Evolutionary conservation across 2,888 invertebrate species (phyloP).

Genomic region (Polylopha cassiicola): DNA sequence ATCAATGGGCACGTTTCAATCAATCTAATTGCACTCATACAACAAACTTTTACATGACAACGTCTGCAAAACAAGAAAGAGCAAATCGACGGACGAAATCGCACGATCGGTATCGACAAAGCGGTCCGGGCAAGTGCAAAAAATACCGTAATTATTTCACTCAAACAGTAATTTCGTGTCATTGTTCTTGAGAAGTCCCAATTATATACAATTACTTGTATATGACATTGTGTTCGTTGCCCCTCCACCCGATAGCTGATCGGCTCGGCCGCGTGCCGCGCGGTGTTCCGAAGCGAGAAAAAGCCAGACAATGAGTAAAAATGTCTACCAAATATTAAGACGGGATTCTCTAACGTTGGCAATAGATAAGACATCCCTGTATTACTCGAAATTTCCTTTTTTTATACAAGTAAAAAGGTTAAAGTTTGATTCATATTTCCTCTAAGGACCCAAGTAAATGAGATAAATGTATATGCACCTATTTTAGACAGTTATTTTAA

Average conservation of each 20-base stretch:
- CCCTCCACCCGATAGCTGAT: slow-evolving; percentile 64
- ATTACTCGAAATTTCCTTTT: too few species aligned
- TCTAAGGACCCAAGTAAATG: too few species aligned
- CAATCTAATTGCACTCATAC: too few species aligned
- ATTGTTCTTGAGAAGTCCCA: slow-evolving; percentile 75
- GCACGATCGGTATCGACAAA: slow-evolving; percentile 61
- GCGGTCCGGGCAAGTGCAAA: slow-evolving; percentile 48
- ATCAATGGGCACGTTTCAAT: too few species aligned
- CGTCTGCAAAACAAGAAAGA: slow-evolving; percentile 27
- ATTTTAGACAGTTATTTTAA: too few species aligned
- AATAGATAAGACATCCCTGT: too few species aligned
- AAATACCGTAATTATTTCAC: slow-evolving; percentile 68
- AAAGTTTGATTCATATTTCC: too few species aligned
- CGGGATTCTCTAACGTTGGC: slow-evolving; percentile 32
- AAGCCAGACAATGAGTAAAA: slow-evolving; percentile 61
- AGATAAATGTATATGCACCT: too few species aligned
- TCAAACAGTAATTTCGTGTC: slow-evolving; percentile 71
- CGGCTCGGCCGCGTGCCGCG: slow-evolving; percentile 55
- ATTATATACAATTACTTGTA: slow-evolving; percentile 76
- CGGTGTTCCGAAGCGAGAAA: slow-evolving; percentile 44
- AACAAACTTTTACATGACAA: slow-evolving; percentile 21
- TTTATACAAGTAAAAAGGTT: too few species aligned
- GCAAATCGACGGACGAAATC: slow-evolving; percentile 43
- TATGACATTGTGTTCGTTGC: slow-evolving; percentile 70
- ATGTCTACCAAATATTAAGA: slow-evolving; percentile 43